Evolutionary conservation across 2,888 invertebrate species (phyloP), one percentile per base, ranked within the genome.

Genomic region (Eupithecia exiguata): DNA sequence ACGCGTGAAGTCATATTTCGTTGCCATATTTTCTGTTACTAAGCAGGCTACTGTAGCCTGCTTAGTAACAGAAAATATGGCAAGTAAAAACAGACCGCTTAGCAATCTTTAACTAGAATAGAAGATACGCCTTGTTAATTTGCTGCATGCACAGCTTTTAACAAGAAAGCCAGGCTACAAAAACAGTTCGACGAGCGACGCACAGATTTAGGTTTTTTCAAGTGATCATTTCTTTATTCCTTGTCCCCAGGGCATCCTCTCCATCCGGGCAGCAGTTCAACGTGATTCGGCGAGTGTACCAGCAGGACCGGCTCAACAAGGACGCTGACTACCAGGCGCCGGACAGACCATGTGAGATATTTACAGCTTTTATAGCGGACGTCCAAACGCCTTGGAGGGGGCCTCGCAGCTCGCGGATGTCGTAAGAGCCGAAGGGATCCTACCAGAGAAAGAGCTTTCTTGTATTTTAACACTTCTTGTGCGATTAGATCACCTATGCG

Each of bases 221-320:
- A 46, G n/a, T n/a, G 1, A 2, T 49, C 7, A 58, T 25, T 21
- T 58, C 12, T 12, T 38, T 1, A 38, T 3, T 66, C 62, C 38
- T 86, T 86, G 82, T 84, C 80, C 68, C 0, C 91, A 94, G 94
- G 92, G 80, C 84, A 10, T 85, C 85, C 58, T 72, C 86, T 16
- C 83, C 86, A 0, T 83, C 92, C 1, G 90, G 84, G 70, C 90
- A 92, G 81, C 91, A 94, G 86, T 92, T 94, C 85, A 94, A 94
- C 84, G 95, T 96, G 38, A 94, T 96, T 75, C 90, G 96, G 25
- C 95, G 96, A 0, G 95, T 96, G 9, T 96, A 96, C 87, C 96
- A 96, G 72, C 96, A 96, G 82, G 96, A 96, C 77, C 95, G 96
- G 10, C 92, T 97, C 68, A 95, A 96, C 86, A 95, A 95, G 73